A percentile compares a stretch with the other conserved stretches of the same genome.
phyloP scores from a whole-genome alignment of 2,797 vertebrate genomes.

The Kryptolebias ocellatus region DNA sequence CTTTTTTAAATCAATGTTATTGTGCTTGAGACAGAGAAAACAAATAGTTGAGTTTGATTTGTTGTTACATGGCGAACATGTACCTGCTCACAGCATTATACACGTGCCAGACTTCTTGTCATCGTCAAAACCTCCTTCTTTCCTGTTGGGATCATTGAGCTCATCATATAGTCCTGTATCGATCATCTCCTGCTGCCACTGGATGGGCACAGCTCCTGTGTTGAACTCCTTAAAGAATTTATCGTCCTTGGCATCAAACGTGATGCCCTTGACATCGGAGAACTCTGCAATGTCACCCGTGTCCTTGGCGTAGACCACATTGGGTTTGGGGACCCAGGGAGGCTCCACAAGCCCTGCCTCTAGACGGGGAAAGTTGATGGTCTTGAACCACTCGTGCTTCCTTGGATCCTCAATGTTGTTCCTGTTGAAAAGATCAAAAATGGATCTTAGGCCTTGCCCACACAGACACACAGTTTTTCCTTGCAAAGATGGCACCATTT shows the following conservation, averaged over 20 bases:
- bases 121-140: conserved; percentile 67
- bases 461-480: too few relatives aligned
- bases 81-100: conserved; percentile 83
- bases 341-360: conserved; percentile 89
- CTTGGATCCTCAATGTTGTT: conserved; percentile 88
- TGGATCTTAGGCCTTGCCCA: not conserved
- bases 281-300: conserved; percentile 91
- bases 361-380: conserved; percentile 90
- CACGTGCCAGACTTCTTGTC: conserved; percentile 90
- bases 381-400: conserved; percentile 91
- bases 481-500: too few relatives aligned
- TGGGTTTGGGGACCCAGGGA: conserved; percentile 91
- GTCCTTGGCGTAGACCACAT: conserved; percentile 94
- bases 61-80: conserved; percentile 11
- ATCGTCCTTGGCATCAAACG: conserved; percentile 89
- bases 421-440: conserved; percentile 43
- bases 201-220: conserved; percentile 87
- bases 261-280: conserved; percentile 89
- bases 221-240: conserved; percentile 92
- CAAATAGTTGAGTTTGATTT: conserved; percentile 25
- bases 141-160: conserved; percentile 89
- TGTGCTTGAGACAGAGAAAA: conserved; percentile 36
- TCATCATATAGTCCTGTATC: conserved; percentile 92
- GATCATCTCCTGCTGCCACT: conserved; percentile 92
- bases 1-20: conserved; percentile 43